Conservation (phyloP, 2,113 vertebrate species). For the Anguilla rostrata region DNA sequence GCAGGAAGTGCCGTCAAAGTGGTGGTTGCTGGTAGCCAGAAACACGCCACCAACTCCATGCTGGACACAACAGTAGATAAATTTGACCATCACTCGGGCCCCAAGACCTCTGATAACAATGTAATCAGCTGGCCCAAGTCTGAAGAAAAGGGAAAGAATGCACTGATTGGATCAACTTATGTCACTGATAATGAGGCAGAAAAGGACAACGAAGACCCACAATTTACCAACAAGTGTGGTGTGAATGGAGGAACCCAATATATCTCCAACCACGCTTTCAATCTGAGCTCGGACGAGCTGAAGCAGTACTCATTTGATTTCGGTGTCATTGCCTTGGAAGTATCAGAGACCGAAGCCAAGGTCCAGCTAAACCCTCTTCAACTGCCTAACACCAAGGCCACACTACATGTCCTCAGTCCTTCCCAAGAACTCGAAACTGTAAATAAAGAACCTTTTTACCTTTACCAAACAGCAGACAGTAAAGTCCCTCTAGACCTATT, state of each 20-base stretch:
- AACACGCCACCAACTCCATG: conserved; percentile 58
- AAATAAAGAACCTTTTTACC: conserved; percentile 81
- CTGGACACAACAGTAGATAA: conserved; percentile 52
- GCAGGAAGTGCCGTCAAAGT: conserved; percentile 75
- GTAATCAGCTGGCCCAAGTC: conserved; percentile 69
- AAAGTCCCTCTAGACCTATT: conserved; percentile 76
- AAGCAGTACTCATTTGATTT: conserved; percentile 91
- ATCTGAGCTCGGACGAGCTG: conserved; percentile 79
- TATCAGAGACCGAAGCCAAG: conserved; percentile 89
- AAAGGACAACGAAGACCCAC: conserved; percentile 24
- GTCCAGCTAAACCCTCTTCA: conserved; percentile 92
- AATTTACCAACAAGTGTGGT: conserved; percentile 75
- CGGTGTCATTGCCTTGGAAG: conserved; percentile 91
- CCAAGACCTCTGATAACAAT: conserved; percentile 73
- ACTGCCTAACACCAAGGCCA: conserved; percentile 82
- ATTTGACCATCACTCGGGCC: conserved; percentile 60
- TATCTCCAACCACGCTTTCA: conserved; percentile 94
- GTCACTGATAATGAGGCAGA: conserved; percentile 36
- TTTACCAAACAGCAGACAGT: conserved; percentile 61
- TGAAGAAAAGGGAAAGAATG: conserved; percentile 64
- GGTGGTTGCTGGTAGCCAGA: conserved; percentile 68
- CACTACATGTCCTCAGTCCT: conserved; percentile 79
- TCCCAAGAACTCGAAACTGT: conserved; percentile 76
- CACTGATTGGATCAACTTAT: conserved; percentile 47
- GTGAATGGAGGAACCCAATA: conserved; percentile 72